Evolutionary conservation across 2,797 vertebrate species (phyloP), one percentile per base, ranked within the genome.

Genomic region (Australoheros facetus): DNA sequence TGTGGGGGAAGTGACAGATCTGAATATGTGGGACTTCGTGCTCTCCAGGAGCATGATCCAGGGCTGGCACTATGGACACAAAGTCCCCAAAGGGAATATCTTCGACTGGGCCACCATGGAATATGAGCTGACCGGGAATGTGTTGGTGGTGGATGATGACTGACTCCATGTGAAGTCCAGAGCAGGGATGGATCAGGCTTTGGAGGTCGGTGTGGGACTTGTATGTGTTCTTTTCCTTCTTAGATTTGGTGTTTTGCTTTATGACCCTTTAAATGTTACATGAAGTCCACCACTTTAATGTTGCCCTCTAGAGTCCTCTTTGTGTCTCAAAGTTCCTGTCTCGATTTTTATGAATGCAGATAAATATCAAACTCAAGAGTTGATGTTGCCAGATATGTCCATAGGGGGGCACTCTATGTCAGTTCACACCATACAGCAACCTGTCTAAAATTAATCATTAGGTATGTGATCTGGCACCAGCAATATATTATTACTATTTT

Each of bases 1-100:
- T 0, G 75, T 94, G 1, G 96, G 96, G 1, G 96, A 96, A 83
- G 89, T 97, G 56, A 93, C 92, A 0, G 94, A 96, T 1, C 82
- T 96, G 71, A 94, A 94, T 48, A 92, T 96, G 95, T 96, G 95
- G 96, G 95, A 96, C 85, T 81, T 1, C 0, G 92, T 94, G 19
- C 86, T 96, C 11, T 84, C 91, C 4, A 75, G 76, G 53, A 66
- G 26, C 4, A 82, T 60, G n/a, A 90, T 96, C 70, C 94, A 93
- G 81, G 93, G 89, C 56, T 23, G 16, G 77, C 72, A 96, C 84
- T 88, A 91, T 5, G 90, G 4, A 1, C 16, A 77, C 83, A 89
- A 54, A 0, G 57, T 94, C 45, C 58, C 3, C 0, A 23, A 13
- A 32, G 90, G 82, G 8, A 95, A 95, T 56, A 5, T 96, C 60